A percentile compares a stretch with the other conserved stretches of the same genome.
phyloP scores from a whole-genome alignment of 2,888 invertebrate genomes.

The Ryuthela nishihirai region DNA sequence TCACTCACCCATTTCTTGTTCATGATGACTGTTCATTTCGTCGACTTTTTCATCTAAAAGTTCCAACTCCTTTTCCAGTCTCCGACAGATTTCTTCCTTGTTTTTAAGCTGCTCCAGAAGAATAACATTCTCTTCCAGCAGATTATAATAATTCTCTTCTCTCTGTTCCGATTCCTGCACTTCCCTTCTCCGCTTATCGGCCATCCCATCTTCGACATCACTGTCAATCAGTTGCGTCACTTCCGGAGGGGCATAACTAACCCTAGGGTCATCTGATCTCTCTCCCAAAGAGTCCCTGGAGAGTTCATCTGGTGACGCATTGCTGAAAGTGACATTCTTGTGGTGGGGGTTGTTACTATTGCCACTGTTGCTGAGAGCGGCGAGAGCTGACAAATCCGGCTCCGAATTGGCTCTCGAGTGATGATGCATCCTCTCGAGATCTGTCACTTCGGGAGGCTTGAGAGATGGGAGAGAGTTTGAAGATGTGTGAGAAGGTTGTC shows the following conservation, averaged over 20 bases:
- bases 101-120: constrained; percentile 52
- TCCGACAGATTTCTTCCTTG: constrained; percentile 53
- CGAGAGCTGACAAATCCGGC: constrained; percentile 44
- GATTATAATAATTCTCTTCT: constrained; percentile 52
- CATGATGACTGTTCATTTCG: constrained; percentile 40
- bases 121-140: constrained; percentile 55
- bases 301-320: too few species aligned
- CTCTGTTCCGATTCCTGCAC: neutral
- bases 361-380: constrained; percentile 6
- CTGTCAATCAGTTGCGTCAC: constrained; percentile 5
- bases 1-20: constrained; percentile 43
- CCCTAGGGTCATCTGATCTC: neutral
- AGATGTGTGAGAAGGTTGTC: constrained; percentile 27
- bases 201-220: neutral
- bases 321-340: too few species aligned
- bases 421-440: constrained; percentile 48
- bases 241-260: neutral
- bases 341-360: too few species aligned
- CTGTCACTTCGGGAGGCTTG: constrained; percentile 3
- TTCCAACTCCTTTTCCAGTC: constrained; percentile 49
- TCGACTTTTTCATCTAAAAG: constrained; percentile 49
- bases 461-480: constrained; percentile 27
- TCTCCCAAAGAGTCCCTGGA: too few species aligned
- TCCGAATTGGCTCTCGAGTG: constrained; percentile 49
- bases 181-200: constrained; percentile 7